Base-by-base conservation (phyloP, 37 sponge, comb jelly and placozoan genomes). In the Dysidea cf. avara region DNA sequence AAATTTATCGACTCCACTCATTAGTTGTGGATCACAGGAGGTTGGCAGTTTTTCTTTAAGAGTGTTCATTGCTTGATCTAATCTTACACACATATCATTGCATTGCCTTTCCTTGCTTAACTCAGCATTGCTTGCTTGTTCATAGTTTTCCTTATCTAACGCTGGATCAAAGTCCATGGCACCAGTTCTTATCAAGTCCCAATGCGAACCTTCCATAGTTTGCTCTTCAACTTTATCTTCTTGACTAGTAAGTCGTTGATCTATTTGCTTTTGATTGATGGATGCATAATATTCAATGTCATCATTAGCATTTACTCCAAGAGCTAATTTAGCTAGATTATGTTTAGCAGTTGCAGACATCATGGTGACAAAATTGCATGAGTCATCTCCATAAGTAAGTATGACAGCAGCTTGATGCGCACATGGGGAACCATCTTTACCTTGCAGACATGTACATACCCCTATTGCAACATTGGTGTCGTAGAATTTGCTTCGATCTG, bases 371-470 rank as follows among this genome's bases (percentile, higher is more conserved):
- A 7, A 63, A 20, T 34, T 33, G 7, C 4, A 4, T 14, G 35
- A 29, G 7, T 9, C 35, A 9, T 29, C 35, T 20, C 64, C 64
- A 63, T 31, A 63, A 7, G 7, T 7, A 4, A 29, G 3, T 6
- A 63, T 33, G 13, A 63, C 37, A 31, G 64, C 64, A 63, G 64
- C 64, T 33, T 63, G 64, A 12, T 51, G 69, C 5, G 53, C 20
- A 7, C 69, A 69, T 52, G 69, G 69, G 1, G 69, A 69, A 5
- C 69, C 69, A 32, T 69, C 66, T 3, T 21, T 17, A 4, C 69
- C 69, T 14, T 16, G 7, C 7, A 32, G 4, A 26, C 64, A 63
- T 7, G 35, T 63, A 26, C 64, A 63, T 33, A 28, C 35, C 3
- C 64, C 64, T 9, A 63, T 14, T 6, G 5, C 7, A 6, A 56